Percentiles rank a stretch among this genome's conserved stretches.
These are phyloP conservation scores for Microctonus hyperodae DNA, from an alignment of 2,888 invertebrate species.

Conservation along the genomic window DNA sequence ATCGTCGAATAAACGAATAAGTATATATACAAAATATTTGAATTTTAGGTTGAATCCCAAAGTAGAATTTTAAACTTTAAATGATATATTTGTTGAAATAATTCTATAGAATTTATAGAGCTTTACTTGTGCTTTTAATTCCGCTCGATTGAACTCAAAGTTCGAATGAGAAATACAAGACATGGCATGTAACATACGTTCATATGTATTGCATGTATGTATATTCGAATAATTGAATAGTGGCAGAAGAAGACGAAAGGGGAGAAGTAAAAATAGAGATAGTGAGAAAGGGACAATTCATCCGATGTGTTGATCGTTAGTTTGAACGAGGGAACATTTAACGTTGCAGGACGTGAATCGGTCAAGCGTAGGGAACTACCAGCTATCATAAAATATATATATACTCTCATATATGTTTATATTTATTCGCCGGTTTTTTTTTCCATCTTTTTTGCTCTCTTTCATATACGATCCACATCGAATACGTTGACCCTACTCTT, in stretches of 20 bases:
- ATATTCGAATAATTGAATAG: neutral
- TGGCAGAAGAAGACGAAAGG: slow-evolving; percentile 16
- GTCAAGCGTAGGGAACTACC: slow-evolving; percentile 14
- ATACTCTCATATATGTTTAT: neutral
- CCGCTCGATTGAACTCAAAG: no score
- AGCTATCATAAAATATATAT: neutral
- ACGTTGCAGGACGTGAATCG: slow-evolving; percentile 20
- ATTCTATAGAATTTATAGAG: neutral
- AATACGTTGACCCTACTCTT: slow-evolving; percentile 54
- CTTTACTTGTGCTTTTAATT: neutral
- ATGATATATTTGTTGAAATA: neutral
- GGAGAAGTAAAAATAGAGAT: slow-evolving; percentile 16
- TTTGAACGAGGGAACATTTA: slow-evolving; percentile 10
- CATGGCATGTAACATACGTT: neutral
- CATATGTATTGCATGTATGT: no score
- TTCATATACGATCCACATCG: slow-evolving; percentile 45
- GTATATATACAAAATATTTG: slow-evolving; percentile 29
- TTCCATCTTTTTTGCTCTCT: neutral
- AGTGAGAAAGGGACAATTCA: slow-evolving; percentile 33
- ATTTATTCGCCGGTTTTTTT: neutral
- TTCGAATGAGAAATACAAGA: no score
- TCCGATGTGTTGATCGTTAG: slow-evolving; percentile 27
- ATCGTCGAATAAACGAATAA: slow-evolving; percentile 1
- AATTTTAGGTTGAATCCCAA: slow-evolving; percentile 39
- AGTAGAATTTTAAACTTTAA: neutral